Conservation (phyloP, 2,797 vertebrate genomes). For the Catostomus latipinnis region DNA sequence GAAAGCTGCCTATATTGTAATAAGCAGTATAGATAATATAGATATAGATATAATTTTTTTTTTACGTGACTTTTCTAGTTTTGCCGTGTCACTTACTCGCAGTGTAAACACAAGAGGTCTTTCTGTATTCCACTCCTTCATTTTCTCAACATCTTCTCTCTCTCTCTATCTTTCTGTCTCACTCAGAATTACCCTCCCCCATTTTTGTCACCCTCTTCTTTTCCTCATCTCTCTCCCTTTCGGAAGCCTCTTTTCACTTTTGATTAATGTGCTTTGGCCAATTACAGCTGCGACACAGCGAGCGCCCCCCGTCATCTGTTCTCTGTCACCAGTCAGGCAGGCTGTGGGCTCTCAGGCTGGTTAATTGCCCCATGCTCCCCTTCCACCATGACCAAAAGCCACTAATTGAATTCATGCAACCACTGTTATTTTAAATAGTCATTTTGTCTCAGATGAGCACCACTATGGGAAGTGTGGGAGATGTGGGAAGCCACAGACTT, state of each 20-base stretch:
- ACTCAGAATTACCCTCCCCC: conserved; percentile 42
- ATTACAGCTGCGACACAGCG: conserved; percentile 93
- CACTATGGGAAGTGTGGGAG: conserved; percentile 53
- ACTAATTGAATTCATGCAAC: conserved; percentile 99
- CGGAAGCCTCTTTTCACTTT: conserved; percentile 83
- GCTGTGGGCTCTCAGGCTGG: conserved; percentile 83
- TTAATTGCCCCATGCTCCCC: conserved; percentile 87
- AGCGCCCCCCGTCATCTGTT: conserved; percentile 96
- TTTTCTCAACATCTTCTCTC: conserved; percentile 61
- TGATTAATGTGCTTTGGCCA: conserved; percentile 88
- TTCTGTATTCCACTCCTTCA: conserved; percentile 7
- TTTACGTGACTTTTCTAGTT: no score
- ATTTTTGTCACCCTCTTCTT: conserved; percentile 59
- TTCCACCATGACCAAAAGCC: conserved; percentile 93
- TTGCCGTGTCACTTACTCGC: no score
- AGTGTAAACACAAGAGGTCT: conserved; percentile 5
- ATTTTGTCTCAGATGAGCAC: conserved; percentile 86
- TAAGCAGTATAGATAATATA: no score
- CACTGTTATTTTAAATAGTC: conserved; percentile 99
- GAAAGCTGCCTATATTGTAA: no score
- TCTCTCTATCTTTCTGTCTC: conserved; percentile 60
- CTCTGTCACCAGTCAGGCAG: conserved; percentile 86
- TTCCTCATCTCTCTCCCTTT: conserved; percentile 40
- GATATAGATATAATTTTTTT: no score
- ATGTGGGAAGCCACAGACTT: background rate